Evolutionary conservation across 2,113 vertebrate species (phyloP).

Genomic region (Bufo gargarizans): DNA sequence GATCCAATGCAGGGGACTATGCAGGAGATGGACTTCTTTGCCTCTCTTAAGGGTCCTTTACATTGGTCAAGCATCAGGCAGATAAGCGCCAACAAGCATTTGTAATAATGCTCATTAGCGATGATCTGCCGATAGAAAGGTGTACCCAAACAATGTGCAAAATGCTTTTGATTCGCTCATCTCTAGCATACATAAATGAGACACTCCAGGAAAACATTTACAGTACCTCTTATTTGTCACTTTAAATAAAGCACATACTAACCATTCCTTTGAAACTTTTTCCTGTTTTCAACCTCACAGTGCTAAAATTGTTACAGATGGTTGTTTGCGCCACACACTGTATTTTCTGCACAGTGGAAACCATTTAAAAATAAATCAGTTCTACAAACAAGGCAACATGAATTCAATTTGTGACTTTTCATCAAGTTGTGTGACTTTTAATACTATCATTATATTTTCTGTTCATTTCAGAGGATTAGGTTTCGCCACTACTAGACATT

Average conservation of each 20-base stretch:
- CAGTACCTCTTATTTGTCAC: background rate
- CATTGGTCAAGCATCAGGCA: too few relatives aligned
- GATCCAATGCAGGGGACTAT: too few relatives aligned
- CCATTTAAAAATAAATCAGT: slow-evolving; percentile 10
- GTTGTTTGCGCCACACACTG: background rate
- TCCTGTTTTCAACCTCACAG: background rate
- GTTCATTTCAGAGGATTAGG: background rate
- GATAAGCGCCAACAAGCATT: too few relatives aligned
- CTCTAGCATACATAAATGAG: too few relatives aligned
- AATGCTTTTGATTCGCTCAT: too few relatives aligned
- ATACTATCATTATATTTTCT: background rate
- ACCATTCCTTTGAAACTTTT: background rate
- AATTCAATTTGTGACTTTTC: background rate
- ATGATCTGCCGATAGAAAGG: too few relatives aligned
- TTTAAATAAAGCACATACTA: background rate
- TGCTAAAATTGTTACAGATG: background rate
- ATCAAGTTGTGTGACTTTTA: background rate
- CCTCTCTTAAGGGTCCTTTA: too few relatives aligned
- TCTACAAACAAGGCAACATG: background rate
- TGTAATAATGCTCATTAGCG: too few relatives aligned
- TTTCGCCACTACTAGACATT: background rate
- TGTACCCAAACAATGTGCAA: too few relatives aligned
- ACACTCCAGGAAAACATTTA: too few relatives aligned
- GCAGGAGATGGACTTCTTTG: too few relatives aligned
- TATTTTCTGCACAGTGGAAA: slow-evolving; percentile 13